These are phyloP conservation scores for Tachycineta bicolor DNA, from an alignment of 2,113 vertebrate genomes.

Conservation along the genomic window DNA sequence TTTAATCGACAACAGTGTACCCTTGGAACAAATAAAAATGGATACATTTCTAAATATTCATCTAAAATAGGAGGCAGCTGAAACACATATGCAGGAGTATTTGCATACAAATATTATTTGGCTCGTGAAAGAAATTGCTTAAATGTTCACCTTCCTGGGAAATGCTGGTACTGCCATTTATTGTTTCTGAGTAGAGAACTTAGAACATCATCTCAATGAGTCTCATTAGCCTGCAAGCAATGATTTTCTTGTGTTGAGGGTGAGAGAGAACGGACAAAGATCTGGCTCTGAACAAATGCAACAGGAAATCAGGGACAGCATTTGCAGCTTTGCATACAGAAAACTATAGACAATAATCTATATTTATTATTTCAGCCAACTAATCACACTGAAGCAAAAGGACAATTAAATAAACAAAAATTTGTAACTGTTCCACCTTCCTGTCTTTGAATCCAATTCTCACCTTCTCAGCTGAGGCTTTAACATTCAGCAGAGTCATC, in stretches of 20 bases:
- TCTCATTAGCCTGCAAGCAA: conserved; percentile 30
- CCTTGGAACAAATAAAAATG: conserved; percentile 15
- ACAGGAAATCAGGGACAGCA: not conserved
- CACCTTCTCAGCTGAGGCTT: not conserved
- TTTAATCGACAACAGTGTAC: not conserved
- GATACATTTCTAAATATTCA: not conserved
- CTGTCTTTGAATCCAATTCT: not conserved
- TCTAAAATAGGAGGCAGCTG: conserved; percentile 19
- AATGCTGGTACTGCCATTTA: not conserved
- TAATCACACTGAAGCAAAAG: not conserved
- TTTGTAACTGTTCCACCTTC: not conserved
- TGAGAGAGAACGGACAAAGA: not conserved
- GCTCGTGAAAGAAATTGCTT: not conserved
- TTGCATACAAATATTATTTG: conserved; percentile 41
- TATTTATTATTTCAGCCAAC: not conserved
- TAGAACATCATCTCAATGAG: not conserved
- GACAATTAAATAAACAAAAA: not conserved
- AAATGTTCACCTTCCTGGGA: conserved; percentile 20
- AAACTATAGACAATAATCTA: not conserved
- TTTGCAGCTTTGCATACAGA: not conserved
- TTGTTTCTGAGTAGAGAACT: conserved; percentile 16
- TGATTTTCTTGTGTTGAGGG: not conserved
- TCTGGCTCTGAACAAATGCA: not conserved
- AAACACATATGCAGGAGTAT: not conserved
- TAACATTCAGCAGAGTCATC: not conserved